These are phyloP conservation scores for Scelioninae gen. 1 DNA, from an alignment of 2,888 invertebrate genomes.

Conservation along the genomic window DNA sequence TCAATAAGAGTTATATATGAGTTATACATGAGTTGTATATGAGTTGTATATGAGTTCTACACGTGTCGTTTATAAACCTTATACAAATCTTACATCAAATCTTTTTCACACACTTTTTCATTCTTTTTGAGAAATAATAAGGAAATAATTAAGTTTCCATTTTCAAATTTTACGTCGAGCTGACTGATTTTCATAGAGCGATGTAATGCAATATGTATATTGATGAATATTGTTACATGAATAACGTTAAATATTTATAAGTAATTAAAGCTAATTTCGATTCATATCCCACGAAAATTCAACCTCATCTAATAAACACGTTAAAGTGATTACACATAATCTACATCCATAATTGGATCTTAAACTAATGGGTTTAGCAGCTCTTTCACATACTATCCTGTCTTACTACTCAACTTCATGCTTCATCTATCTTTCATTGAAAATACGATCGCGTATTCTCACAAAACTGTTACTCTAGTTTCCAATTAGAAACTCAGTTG, in stretches of 20 bases:
- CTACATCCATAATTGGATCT: slow-evolving; percentile 29
- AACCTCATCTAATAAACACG: slow-evolving; percentile 7
- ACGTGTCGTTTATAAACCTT: too few species aligned
- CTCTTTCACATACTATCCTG: slow-evolving; percentile 1
- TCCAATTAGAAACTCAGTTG: slow-evolving; percentile 46
- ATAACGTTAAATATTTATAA: slow-evolving; percentile 6
- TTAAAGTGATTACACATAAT: slow-evolving; percentile 8
- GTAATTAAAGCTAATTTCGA: slow-evolving; percentile 7
- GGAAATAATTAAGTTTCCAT: too few species aligned
- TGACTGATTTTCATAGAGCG: too few species aligned
- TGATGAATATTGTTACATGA: neutral
- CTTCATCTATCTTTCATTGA: slow-evolving; percentile 39
- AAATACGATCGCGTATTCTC: slow-evolving; percentile 20
- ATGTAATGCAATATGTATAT: neutral
- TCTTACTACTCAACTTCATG: slow-evolving; percentile 24
- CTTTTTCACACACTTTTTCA: too few species aligned
- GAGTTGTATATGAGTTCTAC: too few species aligned
- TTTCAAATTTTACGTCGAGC: too few species aligned
- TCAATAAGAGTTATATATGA: too few species aligned
- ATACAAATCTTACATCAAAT: too few species aligned
- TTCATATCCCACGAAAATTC: neutral
- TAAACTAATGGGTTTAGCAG: slow-evolving; percentile 16
- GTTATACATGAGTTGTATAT: too few species aligned
- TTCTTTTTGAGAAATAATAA: too few species aligned
- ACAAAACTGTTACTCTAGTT: slow-evolving; percentile 42